Conservation (phyloP, 2,113 vertebrate species). For the Theropithecus gelada region DNA sequence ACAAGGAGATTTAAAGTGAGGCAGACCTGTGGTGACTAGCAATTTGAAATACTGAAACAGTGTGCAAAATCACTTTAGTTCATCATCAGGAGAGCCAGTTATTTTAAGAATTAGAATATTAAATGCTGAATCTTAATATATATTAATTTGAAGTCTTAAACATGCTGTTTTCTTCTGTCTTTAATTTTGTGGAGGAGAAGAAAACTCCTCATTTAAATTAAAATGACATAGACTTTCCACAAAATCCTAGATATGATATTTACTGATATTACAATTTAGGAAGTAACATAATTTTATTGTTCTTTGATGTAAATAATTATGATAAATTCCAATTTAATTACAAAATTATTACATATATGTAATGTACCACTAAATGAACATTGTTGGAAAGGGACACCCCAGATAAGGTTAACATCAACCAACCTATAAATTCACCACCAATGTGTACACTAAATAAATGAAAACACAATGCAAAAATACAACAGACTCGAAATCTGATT, state of each 20-base stretch:
- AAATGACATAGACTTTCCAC: not conserved
- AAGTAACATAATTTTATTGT: not conserved
- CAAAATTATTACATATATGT: not conserved
- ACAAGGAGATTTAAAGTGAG: not conserved
- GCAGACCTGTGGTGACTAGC: not conserved
- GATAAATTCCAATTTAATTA: not conserved
- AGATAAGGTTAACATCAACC: not conserved
- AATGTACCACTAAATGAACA: constrained; percentile 20
- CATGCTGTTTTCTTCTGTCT: not conserved
- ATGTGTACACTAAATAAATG: constrained; percentile 24
- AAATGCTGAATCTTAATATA: not conserved
- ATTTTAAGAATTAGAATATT: not conserved
- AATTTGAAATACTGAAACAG: constrained; percentile 17
- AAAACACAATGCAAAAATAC: constrained; percentile 40
- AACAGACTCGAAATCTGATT: not conserved
- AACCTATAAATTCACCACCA: not conserved
- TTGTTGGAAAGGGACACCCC: not conserved
- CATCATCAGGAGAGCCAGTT: not conserved
- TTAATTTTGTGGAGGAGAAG: not conserved
- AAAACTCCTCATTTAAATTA: not conserved
- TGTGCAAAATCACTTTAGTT: not conserved
- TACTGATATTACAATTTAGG: not conserved
- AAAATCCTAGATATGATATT: not conserved
- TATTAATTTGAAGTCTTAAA: not conserved
- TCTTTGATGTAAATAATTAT: not conserved